Conservation (phyloP, 2,888 invertebrate species). For the Drosophila acutilabella region DNA sequence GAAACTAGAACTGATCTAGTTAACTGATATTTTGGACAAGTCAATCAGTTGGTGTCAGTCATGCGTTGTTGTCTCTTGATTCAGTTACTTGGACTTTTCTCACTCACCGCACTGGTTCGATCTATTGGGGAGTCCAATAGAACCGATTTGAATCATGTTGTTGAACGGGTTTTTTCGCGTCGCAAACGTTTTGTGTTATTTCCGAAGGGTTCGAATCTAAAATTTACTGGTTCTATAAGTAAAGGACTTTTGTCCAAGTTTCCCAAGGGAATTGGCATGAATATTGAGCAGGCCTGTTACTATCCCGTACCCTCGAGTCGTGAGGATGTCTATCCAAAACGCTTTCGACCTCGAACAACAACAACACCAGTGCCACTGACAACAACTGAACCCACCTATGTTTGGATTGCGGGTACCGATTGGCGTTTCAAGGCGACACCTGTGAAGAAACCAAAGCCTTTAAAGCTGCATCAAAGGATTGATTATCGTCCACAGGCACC, state of each 20-base stretch:
- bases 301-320: slow-evolving; percentile 78
- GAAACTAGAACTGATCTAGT: background rate
- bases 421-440: slow-evolving; percentile 78
- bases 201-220: slow-evolving; percentile 77
- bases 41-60: slow-evolving; percentile 63
- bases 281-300: slow-evolving; percentile 77
- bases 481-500: slow-evolving; percentile 54
- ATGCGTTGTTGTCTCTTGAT: slow-evolving; percentile 56
- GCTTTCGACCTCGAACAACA: slow-evolving; percentile 72
- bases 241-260: slow-evolving; percentile 73
- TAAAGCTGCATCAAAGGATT: slow-evolving; percentile 70
- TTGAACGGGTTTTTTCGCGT: slow-evolving; percentile 79
- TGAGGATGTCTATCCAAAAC: slow-evolving; percentile 81
- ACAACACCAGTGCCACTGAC: slow-evolving; percentile 59
- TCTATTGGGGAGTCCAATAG: slow-evolving; percentile 17
- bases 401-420: slow-evolving; percentile 79
- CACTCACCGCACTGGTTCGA: slow-evolving; percentile 2
- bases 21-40: slow-evolving; percentile 18
- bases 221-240: slow-evolving; percentile 75
- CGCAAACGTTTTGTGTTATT: slow-evolving; percentile 80
- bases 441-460: slow-evolving; percentile 62
- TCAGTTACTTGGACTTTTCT: slow-evolving; percentile 26
- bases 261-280: slow-evolving; percentile 74
- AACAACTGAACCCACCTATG: slow-evolving; percentile 64
- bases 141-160: slow-evolving; percentile 60